Evolutionary conservation across 2,113 vertebrate species (phyloP), one percentile per base, ranked within the genome.

Genomic region (Oncorhynchus keta): DNA sequence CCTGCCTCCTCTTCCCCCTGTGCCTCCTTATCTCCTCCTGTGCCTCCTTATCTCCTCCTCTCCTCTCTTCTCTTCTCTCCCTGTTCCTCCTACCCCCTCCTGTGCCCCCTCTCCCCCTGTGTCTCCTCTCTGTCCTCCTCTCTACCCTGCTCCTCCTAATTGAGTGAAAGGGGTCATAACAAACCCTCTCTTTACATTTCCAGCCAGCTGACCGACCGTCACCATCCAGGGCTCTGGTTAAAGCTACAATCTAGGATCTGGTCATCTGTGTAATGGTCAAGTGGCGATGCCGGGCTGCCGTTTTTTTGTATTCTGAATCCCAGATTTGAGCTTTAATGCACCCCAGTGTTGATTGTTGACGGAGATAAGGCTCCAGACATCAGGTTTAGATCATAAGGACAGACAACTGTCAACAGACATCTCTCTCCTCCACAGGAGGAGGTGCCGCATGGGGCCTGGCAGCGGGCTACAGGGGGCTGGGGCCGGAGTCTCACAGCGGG

Each of bases 81-180:
- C 2, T 39, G 39, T 39, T 8, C 8, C 39, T 39, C 39, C 39
- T 68, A 28, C 49, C 75, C 22, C 82, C 76, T 73, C 55, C 84
- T 84, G 75, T 61, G 80, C 48, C 70, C 59, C 45, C 65, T 62
- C 79, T 81, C 16, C 48, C 49, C 66, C 64, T 83, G 32, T 59
- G 71, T 64, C 73, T 49, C 70, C 20, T 87, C 9, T 45, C 39
- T 11, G 39, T 45, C 55, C 70, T 64, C 28, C 66, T 62, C 79
- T 82, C 16, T 64, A 35, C 72, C 66, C 73, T 84, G 32, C 62
- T 69, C 62, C 73, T 49, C 72, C 20, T 87, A 87, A 87, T 85
- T 74, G 75, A 55, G 80, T 77, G 77, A 82, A 79, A 79, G 64
- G 68, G 80, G 86, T 77, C 66, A 66, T 49, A 75, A 32, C 73